Conservation (phyloP, 2,797 vertebrate genomes). For the Nyctibius grandis region DNA sequence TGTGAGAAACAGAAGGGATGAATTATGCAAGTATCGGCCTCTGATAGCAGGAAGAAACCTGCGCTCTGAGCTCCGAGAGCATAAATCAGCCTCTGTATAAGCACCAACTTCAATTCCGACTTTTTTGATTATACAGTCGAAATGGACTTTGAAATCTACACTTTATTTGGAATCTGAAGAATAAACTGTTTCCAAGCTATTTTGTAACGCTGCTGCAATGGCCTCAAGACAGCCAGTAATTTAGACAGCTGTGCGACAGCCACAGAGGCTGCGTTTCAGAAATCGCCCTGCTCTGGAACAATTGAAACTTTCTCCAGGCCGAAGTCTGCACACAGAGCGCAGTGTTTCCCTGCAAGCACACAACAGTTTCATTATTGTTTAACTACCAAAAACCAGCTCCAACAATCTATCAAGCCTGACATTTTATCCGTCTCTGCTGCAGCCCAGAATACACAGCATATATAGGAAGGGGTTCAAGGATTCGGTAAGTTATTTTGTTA, state of each 20-base stretch:
- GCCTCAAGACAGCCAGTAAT: slow-evolving; percentile 7
- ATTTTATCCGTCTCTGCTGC: slow-evolving; percentile 19
- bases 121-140: neutral
- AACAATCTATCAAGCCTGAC: slow-evolving; percentile 55
- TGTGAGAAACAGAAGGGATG: neutral
- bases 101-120: neutral
- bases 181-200: slow-evolving; percentile 62
- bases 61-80: neutral
- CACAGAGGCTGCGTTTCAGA: slow-evolving; percentile 58
- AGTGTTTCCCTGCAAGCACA: slow-evolving; percentile 54
- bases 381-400: slow-evolving; percentile 63
- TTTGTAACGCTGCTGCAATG: slow-evolving; percentile 33
- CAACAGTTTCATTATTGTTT: slow-evolving; percentile 66
- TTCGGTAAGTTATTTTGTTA: neutral
- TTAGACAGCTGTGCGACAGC: slow-evolving; percentile 55
- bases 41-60: neutral
- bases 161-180: slow-evolving; percentile 35
- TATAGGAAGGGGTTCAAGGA: neutral
- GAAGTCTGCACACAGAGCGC: slow-evolving; percentile 55
- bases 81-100: neutral
- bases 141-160: neutral
- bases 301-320: slow-evolving; percentile 56
- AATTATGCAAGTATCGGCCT: neutral
- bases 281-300: slow-evolving; percentile 29
- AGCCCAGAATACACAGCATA: neutral